Evolutionary conservation across 92 coral and sea anemone species (phyloP).

Genomic region (Siderastrea siderea): DNA sequence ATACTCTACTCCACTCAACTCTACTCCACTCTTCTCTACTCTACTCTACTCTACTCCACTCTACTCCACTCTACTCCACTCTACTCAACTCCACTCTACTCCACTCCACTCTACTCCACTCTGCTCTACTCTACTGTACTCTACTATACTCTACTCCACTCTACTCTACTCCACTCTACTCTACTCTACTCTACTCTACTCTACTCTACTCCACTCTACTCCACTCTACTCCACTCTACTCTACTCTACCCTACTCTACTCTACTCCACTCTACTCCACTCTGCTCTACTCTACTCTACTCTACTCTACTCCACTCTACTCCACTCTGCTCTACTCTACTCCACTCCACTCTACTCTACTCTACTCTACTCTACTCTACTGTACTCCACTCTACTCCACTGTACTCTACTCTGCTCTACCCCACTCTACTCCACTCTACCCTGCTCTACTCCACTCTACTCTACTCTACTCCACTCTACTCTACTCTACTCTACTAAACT

Average conservation of each 20-base stretch:
- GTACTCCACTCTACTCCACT: not conserved
- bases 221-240: not conserved
- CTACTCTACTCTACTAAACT: not conserved
- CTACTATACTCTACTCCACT: conserved; percentile 7
- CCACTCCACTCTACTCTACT: not conserved
- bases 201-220: conserved; percentile 26
- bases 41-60: not conserved
- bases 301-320: not conserved
- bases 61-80: too few species aligned
- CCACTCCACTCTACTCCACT: not conserved
- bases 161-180: conserved; percentile 8
- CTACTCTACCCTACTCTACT: not conserved
- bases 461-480: not conserved
- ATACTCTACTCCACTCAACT: too few species aligned
- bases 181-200: conserved; percentile 29
- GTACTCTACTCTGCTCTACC: not conserved
- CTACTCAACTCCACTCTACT: too few species aligned
- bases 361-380: not conserved
- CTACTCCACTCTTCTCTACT: too few species aligned
- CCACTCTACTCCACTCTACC: not conserved
- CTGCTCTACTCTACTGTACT: not conserved
- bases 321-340: not conserved
- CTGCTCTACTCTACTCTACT: not conserved
- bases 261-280: not conserved
- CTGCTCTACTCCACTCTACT: not conserved